A percentile compares a stretch with the other conserved stretches of the same genome.
phyloP scores from a whole-genome alignment of 2,797 vertebrate genomes.

The Notamacropus eugenii region DNA sequence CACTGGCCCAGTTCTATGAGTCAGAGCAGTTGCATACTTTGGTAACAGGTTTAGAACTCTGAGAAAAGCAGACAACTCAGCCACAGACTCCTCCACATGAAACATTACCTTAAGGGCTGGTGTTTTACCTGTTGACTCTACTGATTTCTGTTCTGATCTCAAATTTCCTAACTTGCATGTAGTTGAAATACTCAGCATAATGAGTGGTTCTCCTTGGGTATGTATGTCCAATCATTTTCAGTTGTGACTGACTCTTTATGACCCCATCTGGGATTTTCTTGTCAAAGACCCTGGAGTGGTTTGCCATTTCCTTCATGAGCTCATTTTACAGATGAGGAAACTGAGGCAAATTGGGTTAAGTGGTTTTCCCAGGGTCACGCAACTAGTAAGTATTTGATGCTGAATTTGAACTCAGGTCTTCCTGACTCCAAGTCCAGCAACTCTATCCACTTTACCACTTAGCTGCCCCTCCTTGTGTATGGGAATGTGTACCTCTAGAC shows the following conservation, averaged over 20 bases:
- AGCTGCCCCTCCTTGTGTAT: not conserved
- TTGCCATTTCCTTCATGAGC: not conserved
- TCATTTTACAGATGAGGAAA: not conserved
- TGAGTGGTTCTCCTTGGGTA: not conserved
- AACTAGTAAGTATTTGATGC: not conserved
- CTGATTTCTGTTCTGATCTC: not conserved
- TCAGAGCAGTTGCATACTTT: not conserved
- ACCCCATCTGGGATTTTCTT: not conserved
- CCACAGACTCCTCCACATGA: not conserved
- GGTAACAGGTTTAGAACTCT: not conserved
- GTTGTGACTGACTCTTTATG: not conserved
- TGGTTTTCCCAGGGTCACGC: not conserved
- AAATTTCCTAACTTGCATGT: not conserved
- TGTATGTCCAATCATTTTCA: not conserved
- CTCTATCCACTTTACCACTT: not conserved
- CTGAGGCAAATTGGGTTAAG: not conserved
- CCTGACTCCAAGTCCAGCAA: not conserved
- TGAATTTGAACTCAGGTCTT: not conserved
- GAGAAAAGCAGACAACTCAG: not conserved
- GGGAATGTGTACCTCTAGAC: not conserved
- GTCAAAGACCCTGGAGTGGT: not conserved
- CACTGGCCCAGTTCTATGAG: not conserved
- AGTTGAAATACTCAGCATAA: not conserved
- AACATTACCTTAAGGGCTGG: not conserved
- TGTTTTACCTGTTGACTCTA: not conserved